A percentile compares a stretch with the other conserved stretches of the same genome.
These are phyloP conservation scores for Ennomos erosarius DNA, from an alignment of 2,888 invertebrate species.

Conservation along the genomic window DNA sequence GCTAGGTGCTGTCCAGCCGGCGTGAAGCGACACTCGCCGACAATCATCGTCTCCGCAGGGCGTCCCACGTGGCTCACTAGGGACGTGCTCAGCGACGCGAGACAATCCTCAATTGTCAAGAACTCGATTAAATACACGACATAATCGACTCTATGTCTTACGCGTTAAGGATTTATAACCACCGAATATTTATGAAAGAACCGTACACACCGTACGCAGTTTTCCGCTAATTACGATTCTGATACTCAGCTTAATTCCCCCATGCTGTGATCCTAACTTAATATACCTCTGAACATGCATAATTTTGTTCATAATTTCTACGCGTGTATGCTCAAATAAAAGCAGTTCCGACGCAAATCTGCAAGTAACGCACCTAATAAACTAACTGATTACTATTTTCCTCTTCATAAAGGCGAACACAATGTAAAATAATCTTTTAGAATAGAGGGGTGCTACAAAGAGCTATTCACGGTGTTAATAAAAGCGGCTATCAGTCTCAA, in stretches of 20 bases:
- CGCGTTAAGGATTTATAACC: conserved; percentile 24
- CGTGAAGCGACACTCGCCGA: conserved; percentile 77
- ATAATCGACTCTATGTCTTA: conserved; percentile 37
- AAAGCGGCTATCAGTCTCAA: conserved; percentile 67
- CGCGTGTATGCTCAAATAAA: conserved; percentile 49
- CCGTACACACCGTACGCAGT: conserved; percentile 61
- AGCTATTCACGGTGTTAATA: conserved; percentile 75
- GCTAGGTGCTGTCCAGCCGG: conserved; percentile 69
- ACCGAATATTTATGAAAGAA: conserved; percentile 47
- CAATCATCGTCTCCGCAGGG: conserved; percentile 77
- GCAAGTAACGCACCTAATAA: conserved; percentile 80
- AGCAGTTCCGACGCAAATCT: conserved; percentile 53
- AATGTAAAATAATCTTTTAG: conserved; percentile 77
- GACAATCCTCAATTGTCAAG: conserved; percentile 61
- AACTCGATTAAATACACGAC: conserved; percentile 23
- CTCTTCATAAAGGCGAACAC: conserved; percentile 70
- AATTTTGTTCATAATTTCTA: conserved; percentile 33
- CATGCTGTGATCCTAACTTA: conserved; percentile 62
- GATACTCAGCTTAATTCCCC: conserved; percentile 57
- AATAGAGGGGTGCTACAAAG: conserved; percentile 73
- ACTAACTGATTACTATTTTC: conserved; percentile 80
- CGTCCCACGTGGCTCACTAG: conserved; percentile 75
- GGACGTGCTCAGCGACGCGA: conserved; percentile 65
- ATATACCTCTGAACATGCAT: conserved; percentile 48
- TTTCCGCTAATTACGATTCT: conserved; percentile 76